Percentiles rank a stretch among this genome's conserved stretches.
phyloP scores from a whole-genome alignment of 2,797 vertebrate genomes.

The Parambassis ranga region DNA sequence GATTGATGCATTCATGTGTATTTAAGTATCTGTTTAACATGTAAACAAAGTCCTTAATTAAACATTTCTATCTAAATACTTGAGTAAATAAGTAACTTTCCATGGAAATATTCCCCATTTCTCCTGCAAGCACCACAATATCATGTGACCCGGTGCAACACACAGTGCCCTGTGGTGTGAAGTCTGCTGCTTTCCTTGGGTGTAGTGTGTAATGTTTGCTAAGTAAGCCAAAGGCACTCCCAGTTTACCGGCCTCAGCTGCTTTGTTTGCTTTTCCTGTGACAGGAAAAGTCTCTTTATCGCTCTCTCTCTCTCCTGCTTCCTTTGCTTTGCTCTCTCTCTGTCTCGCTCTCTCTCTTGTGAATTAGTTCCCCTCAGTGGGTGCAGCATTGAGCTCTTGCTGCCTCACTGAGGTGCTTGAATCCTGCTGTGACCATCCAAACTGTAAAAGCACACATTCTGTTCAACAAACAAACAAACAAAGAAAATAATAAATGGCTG shows the following conservation, averaged over 20 bases:
- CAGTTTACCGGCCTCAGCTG: conserved; percentile 11
- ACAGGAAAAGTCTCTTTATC: conserved; percentile 38
- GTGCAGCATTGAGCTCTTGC: conserved; percentile 5
- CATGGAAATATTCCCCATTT: no score
- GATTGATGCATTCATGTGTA: no score
- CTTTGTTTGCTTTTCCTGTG: conserved; percentile 68
- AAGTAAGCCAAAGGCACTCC: conserved; percentile 55
- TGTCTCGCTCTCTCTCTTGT: not conserved
- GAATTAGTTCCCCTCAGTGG: conserved; percentile 10
- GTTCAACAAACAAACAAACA: conserved; percentile 12
- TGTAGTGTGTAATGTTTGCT: conserved; percentile 60
- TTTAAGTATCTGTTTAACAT: no score
- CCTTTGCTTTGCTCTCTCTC: no score
- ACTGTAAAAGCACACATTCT: not conserved
- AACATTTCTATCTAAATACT: no score
- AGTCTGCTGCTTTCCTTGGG: conserved; percentile 4
- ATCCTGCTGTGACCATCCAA: not conserved
- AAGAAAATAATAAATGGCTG: not conserved
- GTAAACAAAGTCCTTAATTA: no score
- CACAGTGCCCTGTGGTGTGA: not conserved
- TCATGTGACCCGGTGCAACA: no score
- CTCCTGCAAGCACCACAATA: no score
- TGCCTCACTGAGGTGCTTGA: conserved; percentile 3
- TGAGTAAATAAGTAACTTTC: no score
- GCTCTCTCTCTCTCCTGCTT: not conserved